phyloP scores from a whole-genome alignment of 2,113 vertebrate genomes.

The Gymnarchus niloticus region DNA sequence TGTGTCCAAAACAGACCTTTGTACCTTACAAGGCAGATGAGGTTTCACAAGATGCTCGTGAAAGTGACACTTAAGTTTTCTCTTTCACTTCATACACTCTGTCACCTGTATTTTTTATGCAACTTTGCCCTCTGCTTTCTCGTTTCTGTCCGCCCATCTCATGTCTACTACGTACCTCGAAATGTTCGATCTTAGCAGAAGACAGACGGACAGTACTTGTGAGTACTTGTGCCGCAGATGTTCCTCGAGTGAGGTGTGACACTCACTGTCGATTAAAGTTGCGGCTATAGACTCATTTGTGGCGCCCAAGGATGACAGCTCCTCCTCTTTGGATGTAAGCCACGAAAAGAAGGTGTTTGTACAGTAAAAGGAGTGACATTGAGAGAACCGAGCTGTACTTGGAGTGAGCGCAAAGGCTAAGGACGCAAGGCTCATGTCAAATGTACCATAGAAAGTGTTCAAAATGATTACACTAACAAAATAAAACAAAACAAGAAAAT shows the following conservation, averaged over 20 bases:
- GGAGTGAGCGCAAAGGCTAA: background rate
- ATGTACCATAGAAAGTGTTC: no score
- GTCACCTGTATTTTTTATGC: background rate
- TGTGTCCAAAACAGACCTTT: constrained; percentile 39
- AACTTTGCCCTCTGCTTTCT: background rate
- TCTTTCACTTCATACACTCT: background rate
- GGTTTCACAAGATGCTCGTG: constrained; percentile 27
- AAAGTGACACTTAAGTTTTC: background rate
- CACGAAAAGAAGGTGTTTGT: background rate
- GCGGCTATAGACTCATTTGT: constrained; percentile 27
- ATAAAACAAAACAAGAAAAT: background rate
- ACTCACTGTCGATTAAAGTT: constrained; percentile 30
- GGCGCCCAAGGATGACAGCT: constrained; percentile 15
- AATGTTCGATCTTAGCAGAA: background rate
- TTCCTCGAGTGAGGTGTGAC: background rate
- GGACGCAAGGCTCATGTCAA: background rate
- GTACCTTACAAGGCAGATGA: constrained; percentile 24
- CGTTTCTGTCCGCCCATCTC: background rate
- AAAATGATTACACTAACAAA: background rate
- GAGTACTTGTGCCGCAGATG: background rate
- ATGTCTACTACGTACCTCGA: background rate
- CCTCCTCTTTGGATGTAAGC: constrained; percentile 37
- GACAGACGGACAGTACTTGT: background rate
- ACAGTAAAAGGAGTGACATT: background rate
- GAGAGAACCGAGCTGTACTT: background rate